Evolutionary conservation across 2,888 invertebrate species (phyloP), one percentile per base, ranked within the genome.

Genomic region (Alloscopus bannaensis): DNA sequence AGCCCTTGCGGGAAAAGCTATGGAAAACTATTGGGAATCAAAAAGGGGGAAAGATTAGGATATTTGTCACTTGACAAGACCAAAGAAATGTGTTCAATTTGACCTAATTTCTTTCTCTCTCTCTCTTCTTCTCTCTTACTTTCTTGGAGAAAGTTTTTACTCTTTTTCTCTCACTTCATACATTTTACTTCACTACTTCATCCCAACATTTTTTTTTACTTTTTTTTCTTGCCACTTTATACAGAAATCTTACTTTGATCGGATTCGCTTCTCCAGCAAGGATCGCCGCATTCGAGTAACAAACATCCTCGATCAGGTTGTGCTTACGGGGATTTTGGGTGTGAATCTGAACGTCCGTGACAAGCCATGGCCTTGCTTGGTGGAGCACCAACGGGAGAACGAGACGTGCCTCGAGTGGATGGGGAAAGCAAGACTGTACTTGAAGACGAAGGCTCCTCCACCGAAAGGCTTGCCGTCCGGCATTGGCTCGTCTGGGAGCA

Each of bases 381-480:
- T 90, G 71, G 90, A 92, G 81, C 89, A 90, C 0, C 89, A 88
- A 20, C 86, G 88, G 0, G 92, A 92, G 83, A 93, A 92, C 1
- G 92, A 93, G 1, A 91, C 94, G 6, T 96, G 96, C 85, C 89
- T 95, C 72, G 95, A 96, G 87, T 96, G 95, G 95, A 92, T 94
- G 86, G 90, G 93, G 78, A 90, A 92, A 6, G 93, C 94, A 0
- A 90, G 95, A 0, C 89, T 96, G 45, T 93, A 94, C 85, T 89
- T 95, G 84, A 90, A 78, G 16, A 45, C 80, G 11, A 55, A 78
- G 29, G 62, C 69, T 0, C 65, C 80, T 4, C 76, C 69, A 50
- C 76, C 76, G 29, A 76, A 68, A 76, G 76, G 68, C 2, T 16
- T 60, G 2, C 16, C 40, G 8, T 62, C 66, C 1, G 62, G 60